Conservation (phyloP, 2,113 vertebrate genomes). For the Pollimyrus isidori region DNA sequence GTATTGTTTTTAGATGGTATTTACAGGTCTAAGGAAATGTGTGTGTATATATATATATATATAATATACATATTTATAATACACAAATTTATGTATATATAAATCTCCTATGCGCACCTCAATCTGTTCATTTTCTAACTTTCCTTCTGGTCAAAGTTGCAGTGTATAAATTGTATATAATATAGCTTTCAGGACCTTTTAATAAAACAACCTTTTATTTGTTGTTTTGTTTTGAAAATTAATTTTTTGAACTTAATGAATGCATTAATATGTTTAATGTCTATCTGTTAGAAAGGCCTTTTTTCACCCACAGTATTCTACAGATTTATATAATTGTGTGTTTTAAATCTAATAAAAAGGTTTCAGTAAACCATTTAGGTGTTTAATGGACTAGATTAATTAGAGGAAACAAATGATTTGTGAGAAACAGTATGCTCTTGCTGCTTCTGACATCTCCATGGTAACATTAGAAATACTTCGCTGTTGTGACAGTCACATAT, state of each 20-base stretch:
- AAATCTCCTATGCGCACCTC: neutral
- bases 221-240: neutral
- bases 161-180: too few relatives aligned
- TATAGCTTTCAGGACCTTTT: neutral
- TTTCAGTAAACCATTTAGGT: conserved; percentile 8
- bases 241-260: neutral
- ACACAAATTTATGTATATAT: neutral
- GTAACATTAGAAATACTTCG: conserved; percentile 26
- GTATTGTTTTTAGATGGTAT: neutral
- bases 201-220: neutral
- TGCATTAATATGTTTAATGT: neutral
- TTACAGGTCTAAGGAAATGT: neutral
- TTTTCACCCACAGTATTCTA: neutral
- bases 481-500: neutral
- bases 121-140: neutral
- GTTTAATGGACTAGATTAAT: conserved; percentile 19
- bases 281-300: neutral
- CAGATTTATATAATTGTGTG: neutral
- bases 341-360: conserved; percentile 3
- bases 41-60: neutral
- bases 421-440: conserved; percentile 17
- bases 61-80: neutral
- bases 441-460: conserved; percentile 49
- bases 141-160: neutral
- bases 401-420: conserved; percentile 19